Percentiles rank a stretch among this genome's conserved stretches.
Conservation (phyloP, 1,140 invertebrate species). For the Whitmania pigra region DNA sequence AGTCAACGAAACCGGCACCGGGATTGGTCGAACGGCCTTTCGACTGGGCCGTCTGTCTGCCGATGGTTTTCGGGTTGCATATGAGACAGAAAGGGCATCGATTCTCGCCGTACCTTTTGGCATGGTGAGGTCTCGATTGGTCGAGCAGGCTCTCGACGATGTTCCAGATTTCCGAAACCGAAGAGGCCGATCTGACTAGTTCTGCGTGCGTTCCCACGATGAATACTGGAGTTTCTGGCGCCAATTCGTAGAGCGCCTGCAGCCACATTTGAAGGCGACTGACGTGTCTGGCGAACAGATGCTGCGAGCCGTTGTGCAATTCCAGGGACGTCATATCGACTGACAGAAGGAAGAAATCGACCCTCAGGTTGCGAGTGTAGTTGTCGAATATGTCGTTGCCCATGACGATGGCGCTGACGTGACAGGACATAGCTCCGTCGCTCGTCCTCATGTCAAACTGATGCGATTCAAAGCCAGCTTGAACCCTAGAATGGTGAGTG, state of each 20-base stretch:
- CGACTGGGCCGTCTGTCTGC: conserved; percentile 15
- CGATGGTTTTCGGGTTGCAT: conserved; percentile 21
- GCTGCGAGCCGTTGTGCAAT: conserved; percentile 25
- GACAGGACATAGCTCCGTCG: neutral
- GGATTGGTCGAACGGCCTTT: conserved; percentile 17
- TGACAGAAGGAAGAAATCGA: conserved; percentile 22
- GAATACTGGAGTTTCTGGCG: conserved; percentile 24
- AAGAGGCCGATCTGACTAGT: conserved; percentile 22
- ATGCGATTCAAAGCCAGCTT: conserved; percentile 23
- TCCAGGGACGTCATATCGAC: conserved; percentile 25
- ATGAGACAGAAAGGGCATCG: conserved; percentile 20
- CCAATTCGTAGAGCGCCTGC: conserved; percentile 24
- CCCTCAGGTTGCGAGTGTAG: conserved; percentile 21
- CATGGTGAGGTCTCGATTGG: conserved; percentile 21
- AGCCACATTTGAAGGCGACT: conserved; percentile 25
- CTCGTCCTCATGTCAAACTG: conserved; percentile 24
- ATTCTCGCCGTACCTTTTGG: conserved; percentile 19
- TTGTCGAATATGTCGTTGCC: conserved; percentile 24
- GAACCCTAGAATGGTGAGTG: neutral
- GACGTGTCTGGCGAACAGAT: conserved; percentile 26
- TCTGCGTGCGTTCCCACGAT: conserved; percentile 25
- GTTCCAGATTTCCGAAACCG: conserved; percentile 23
- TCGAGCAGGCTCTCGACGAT: conserved; percentile 23
- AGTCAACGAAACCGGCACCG: conserved; percentile 24
- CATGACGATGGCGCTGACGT: conserved; percentile 25